Percentiles rank a stretch among this genome's conserved stretches.
Conservation (phyloP, 2,113 vertebrate species). For the Syngnathus scovelli region DNA sequence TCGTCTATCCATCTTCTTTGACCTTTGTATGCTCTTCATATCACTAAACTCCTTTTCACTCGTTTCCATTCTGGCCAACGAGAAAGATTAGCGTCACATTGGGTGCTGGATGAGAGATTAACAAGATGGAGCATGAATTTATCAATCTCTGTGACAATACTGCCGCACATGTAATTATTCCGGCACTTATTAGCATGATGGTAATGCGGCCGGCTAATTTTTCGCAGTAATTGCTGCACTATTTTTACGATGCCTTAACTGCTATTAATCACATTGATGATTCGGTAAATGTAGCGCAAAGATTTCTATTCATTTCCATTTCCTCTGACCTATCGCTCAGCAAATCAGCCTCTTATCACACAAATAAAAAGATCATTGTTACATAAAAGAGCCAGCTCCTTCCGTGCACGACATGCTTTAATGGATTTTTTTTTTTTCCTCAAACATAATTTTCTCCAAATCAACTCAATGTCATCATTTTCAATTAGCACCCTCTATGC, state of each 20-base stretch:
- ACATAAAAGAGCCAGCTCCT: constrained; percentile 43
- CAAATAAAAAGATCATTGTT: constrained; percentile 57
- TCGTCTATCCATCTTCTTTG: constrained; percentile 22
- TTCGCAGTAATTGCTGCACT: constrained; percentile 70
- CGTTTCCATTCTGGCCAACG: constrained; percentile 37
- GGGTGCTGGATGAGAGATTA: constrained; percentile 68
- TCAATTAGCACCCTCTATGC: constrained; percentile 46
- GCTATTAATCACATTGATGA: constrained; percentile 74
- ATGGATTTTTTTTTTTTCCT: constrained; percentile 46
- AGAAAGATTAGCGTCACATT: constrained; percentile 63
- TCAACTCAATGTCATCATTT: constrained; percentile 55
- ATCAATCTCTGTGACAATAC: constrained; percentile 75
- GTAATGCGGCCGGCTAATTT: constrained; percentile 70
- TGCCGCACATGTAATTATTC: constrained; percentile 75
- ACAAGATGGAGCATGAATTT: constrained; percentile 70
- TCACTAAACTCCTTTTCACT: constrained; percentile 15
- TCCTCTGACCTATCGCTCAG: constrained; percentile 60
- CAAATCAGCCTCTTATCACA: constrained; percentile 57
- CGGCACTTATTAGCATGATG: constrained; percentile 72
- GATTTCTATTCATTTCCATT: constrained; percentile 65
- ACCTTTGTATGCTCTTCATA: not conserved
- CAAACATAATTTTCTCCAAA: constrained; percentile 30
- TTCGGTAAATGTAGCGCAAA: constrained; percentile 71
- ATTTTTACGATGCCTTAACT: constrained; percentile 72
- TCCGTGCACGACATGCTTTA: constrained; percentile 45